Evolutionary conservation across 2,113 vertebrate genomes (phyloP).

Genomic region (Perca fluviatilis): DNA sequence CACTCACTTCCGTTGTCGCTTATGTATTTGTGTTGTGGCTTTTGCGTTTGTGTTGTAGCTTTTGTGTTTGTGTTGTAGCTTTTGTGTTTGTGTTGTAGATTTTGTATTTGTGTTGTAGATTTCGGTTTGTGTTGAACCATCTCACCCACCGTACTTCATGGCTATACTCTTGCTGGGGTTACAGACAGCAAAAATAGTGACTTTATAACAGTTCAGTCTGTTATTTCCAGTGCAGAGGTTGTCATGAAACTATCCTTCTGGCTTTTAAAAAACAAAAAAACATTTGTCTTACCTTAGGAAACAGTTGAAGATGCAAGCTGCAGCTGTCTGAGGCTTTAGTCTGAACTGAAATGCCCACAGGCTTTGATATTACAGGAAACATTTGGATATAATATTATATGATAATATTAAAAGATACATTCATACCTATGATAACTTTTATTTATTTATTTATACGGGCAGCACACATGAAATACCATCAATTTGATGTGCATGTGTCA

Average conservation of each 20-base stretch:
- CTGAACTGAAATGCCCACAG: background rate
- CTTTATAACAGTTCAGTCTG: background rate
- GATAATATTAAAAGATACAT: background rate
- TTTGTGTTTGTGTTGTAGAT: too few relatives aligned
- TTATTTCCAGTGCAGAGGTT: background rate
- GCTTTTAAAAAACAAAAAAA: background rate
- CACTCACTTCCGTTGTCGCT: too few relatives aligned
- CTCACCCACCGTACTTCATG: background rate
- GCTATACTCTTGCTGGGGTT: constrained; percentile 22
- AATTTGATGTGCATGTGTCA: background rate
- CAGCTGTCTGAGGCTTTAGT: background rate
- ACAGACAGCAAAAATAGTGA: background rate
- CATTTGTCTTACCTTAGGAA: background rate
- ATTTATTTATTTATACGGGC: background rate
- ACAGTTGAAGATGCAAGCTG: background rate
- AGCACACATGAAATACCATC: background rate
- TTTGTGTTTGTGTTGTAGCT: too few relatives aligned
- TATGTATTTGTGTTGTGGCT: too few relatives aligned
- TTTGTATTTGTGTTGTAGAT: too few relatives aligned
- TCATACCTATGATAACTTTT: background rate
- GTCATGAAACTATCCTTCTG: background rate
- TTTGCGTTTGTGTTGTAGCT: too few relatives aligned
- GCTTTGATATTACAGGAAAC: background rate
- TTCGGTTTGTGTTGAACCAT: too few relatives aligned
- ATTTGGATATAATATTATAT: background rate